phyloP scores from a whole-genome alignment of 2,113 vertebrate species.

The Machaerirhynchus nigripectus region DNA sequence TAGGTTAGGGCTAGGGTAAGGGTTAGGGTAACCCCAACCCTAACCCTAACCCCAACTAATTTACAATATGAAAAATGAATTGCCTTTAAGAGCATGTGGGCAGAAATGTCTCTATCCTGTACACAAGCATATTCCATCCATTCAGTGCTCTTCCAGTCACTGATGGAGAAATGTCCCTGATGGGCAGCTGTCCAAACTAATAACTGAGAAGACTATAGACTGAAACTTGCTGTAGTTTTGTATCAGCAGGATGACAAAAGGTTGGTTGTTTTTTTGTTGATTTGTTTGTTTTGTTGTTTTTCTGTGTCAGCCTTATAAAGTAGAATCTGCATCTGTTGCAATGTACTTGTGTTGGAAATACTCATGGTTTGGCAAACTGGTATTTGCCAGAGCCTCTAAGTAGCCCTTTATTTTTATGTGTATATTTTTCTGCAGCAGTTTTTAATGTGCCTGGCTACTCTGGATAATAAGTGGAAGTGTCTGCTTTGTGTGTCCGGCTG shows the following conservation, averaged over 20 bases:
- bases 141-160: background rate
- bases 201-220: background rate
- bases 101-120: background rate
- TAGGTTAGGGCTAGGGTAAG: background rate
- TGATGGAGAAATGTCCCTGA: background rate
- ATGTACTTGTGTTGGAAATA: rapidly evolving
- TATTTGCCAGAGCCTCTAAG: background rate
- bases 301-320: background rate
- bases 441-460: background rate
- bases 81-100: background rate
- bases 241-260: background rate
- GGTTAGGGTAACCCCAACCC: too few species aligned
- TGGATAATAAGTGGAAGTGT: background rate
- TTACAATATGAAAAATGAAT: background rate
- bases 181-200: background rate
- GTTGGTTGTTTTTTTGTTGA: background rate
- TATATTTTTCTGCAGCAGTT: background rate
- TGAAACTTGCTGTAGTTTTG: background rate
- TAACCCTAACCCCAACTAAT: background rate
- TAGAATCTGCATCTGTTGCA: background rate
- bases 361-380: background rate
- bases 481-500: rapidly evolving
- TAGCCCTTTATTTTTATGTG: background rate
- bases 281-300: background rate
- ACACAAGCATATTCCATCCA: background rate